Base-by-base conservation (phyloP, 2,888 invertebrate species). In the Liopterus haemorrhoidalis region DNA sequence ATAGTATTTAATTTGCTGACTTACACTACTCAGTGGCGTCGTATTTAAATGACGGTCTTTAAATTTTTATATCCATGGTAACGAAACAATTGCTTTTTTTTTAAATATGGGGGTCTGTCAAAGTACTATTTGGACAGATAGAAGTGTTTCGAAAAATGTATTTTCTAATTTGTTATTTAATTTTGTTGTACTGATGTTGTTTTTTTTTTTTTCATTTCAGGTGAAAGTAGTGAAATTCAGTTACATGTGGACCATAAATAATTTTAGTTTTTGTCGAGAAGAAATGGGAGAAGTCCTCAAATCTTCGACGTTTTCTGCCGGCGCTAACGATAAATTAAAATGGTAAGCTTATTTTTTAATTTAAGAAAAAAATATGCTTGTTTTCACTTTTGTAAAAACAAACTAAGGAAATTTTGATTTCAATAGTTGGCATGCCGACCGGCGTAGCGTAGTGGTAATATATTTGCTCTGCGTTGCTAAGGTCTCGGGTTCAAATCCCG, bases 221-320 rank as follows among this genome's bases (percentile, higher is more conserved):
- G 96, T 97, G 70, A 97, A 97, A 84, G 97, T 99, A 73, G 94
- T 97, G 61, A 99, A 99, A 78, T 99, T 99, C 82, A 96, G 95
- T 75, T 99, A 99, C 75, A 97, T 99, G 93, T 99, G 99, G 99
- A 99, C 99, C 70, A 99, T 99, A 78, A 97, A 97, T 78, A 99
- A 99, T 82, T 99, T 99, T 77, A 96, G 96, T 78, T 99, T 99
- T 76, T 99, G 99, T 77, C 88, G 97, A 61, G 99, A 99, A 75
- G 99, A 99, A 76, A 99, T 99, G 97, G 99, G 99, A 61, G 99
- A 99, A 78, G 97, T 97, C 60, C 79, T 99, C 68, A 99, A 99
- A 78, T 96, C 96, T 69, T 97, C 97, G 63, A 96, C 97, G 61
- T 99, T 99, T 75, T 97, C 95, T 57, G 97, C 97, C 56, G 96